phyloP scores from a whole-genome alignment of 1,140 invertebrate species.

The Tribolium castaneum region DNA sequence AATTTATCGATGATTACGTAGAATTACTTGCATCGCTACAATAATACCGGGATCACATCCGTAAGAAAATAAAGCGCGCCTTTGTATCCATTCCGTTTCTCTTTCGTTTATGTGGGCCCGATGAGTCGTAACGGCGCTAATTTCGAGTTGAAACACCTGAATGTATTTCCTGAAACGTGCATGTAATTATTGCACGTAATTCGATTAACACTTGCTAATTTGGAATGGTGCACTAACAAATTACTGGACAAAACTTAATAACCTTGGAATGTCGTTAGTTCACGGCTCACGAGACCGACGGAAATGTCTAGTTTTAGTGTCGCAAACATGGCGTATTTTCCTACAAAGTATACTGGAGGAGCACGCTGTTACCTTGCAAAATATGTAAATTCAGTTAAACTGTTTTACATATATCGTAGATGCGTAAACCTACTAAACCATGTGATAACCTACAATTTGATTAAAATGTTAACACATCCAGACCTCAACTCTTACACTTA shows the following conservation, averaged over 20 bases:
- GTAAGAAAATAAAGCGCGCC: not conserved
- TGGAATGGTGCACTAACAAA: conserved; percentile 37
- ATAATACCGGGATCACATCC: conserved; percentile 4
- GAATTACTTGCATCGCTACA: not conserved
- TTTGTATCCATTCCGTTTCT: not conserved
- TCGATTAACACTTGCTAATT: conserved; percentile 39
- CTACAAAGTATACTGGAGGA: conserved; percentile 17
- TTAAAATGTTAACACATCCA: conserved; percentile 39
- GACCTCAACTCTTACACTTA: conserved; percentile 26
- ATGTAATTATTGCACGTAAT: conserved; percentile 21
- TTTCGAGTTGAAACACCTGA: conserved; percentile 3
- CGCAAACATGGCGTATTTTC: conserved; percentile 36
- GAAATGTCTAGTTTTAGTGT: conserved; percentile 37
- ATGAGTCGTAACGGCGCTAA: not conserved
- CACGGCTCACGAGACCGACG: conserved; percentile 36
- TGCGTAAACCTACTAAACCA: conserved; percentile 40
- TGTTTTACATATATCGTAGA: conserved; percentile 42
- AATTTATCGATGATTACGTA: conserved; percentile 24
- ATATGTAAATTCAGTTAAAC: conserved; percentile 41
- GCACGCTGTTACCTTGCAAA: conserved; percentile 38
- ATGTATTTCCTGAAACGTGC: conserved; percentile 5
- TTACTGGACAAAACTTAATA: conserved; percentile 37
- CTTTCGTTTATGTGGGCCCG: not conserved
- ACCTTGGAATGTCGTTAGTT: conserved; percentile 37
- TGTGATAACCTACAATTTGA: conserved; percentile 40